These are phyloP conservation scores for Xanthorhoe spadicearia DNA, from an alignment of 2,888 invertebrate genomes.

Conservation along the genomic window DNA sequence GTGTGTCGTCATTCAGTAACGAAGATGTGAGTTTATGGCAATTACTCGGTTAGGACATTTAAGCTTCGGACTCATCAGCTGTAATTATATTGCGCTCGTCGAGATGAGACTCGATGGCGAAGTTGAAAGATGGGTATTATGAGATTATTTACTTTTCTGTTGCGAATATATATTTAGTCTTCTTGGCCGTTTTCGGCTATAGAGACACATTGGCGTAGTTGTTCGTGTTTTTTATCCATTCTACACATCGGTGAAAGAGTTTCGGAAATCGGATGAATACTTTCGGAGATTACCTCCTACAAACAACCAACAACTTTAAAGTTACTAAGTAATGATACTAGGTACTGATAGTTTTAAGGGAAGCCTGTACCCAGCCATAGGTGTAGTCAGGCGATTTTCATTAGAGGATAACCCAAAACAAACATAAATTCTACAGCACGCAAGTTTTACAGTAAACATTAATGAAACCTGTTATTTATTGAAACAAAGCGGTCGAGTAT, in stretches of 20 bases:
- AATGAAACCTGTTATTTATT: conserved; percentile 28
- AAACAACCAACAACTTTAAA: no score
- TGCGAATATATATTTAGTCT: background rate
- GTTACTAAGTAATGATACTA: no score
- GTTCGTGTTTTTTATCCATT: no score
- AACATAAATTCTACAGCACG: background rate
- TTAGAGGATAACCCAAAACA: no score
- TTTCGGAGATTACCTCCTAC: no score
- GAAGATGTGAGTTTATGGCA: conserved; percentile 51
- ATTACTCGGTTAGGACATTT: conserved; percentile 71
- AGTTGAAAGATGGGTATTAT: conserved; percentile 13
- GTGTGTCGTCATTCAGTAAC: conserved; percentile 31
- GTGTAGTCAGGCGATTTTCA: no score
- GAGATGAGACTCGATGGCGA: conserved; percentile 6
- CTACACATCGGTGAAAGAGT: no score
- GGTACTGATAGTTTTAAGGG: no score
- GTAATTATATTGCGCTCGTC: conserved; percentile 73
- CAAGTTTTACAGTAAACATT: background rate
- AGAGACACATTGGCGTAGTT: no score
- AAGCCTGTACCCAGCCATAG: no score
- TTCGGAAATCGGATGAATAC: no score
- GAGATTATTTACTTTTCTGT: conserved; percentile 9
- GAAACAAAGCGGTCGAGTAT: conserved; percentile 39
- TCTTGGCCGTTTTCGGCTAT: no score
- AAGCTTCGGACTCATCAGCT: conserved; percentile 62